These are phyloP conservation scores for Synodontis membranacea DNA, from an alignment of 2,113 vertebrate genomes.

Conservation along the genomic window DNA sequence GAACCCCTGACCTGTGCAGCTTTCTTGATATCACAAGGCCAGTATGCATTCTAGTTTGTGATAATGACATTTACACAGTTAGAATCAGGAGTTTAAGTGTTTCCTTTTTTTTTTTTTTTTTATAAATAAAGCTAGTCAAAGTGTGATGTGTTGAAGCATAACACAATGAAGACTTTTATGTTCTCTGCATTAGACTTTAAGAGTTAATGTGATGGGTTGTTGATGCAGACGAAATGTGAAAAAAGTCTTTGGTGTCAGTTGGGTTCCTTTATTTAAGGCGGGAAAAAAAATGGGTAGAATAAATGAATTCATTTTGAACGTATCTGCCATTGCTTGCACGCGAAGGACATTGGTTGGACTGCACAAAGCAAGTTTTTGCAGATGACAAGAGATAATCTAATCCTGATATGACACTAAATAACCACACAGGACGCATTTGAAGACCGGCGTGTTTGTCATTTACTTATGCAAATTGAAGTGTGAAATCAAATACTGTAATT, in stretches of 20 bases:
- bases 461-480: neutral
- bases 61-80: neutral
- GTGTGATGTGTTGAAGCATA: neutral
- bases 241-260: neutral
- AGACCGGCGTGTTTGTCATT: neutral
- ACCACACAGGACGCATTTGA: neutral
- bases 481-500: neutral
- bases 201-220: neutral
- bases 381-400: neutral
- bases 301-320: neutral
- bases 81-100: neutral
- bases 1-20: neutral
- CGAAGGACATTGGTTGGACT: neutral
- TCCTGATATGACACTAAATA: neutral
- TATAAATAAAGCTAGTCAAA: neutral
- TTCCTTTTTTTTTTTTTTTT: neutral
- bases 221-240: neutral
- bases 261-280: neutral
- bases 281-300: neutral
- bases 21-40: neutral
- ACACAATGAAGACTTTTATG: neutral
- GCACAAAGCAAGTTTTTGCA: too few species aligned
- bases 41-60: neutral
- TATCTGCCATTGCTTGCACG: neutral
- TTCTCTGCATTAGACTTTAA: neutral